Base-by-base conservation (phyloP, 2,113 vertebrate species). In the Eulemur macaco region DNA sequence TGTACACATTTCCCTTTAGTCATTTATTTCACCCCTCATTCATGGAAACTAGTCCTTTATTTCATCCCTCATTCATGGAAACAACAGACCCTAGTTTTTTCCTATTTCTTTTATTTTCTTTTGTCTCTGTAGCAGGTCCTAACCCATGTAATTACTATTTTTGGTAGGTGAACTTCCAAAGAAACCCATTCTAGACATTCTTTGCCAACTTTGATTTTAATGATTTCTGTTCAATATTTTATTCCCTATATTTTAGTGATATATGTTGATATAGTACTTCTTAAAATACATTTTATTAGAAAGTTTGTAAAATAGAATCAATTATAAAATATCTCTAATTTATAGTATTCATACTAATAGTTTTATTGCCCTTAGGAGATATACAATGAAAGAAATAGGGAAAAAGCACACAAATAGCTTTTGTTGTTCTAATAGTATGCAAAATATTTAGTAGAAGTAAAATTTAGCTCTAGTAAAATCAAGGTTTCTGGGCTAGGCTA, bases 401-500 rank as follows among this genome's bases (percentile, higher is more conserved):
- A 37, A 29, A 27, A 25, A 37, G 10, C 63, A 91, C 23, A 71
- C 11, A 39, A 47, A 74, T 69, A 86, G 6, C 45, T 92, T 84
- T 31, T 90, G 10, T 91, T 91, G 23, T 81, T 96, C 88, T 93
- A 91, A 86, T 39, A 76, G 60, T 63, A 73, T 88, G 37, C 2
- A 94, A 86, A 95, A 91, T 42, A 81, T 80, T 95, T 85, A 73
- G 81, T 69, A 88, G 63, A 88, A 96, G 63, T 81, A 91, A 91
- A 94, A 63, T 78, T 81, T 52, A 86, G 23, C 86, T 94, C 5
- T 86, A 89, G 27, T 89, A 89, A 96, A 95, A 96, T 97, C 83
- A 93, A 95, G 96, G 89, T 97, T 98, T 96, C 56, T 89, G 96
- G 95, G 89, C 63, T 97, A 96, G 56, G 52, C 50, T 89, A 66